Percentiles rank a stretch among this genome's conserved stretches.
phyloP scores from a whole-genome alignment of 2,888 invertebrate genomes.

The Lasioglossum vierecki region DNA sequence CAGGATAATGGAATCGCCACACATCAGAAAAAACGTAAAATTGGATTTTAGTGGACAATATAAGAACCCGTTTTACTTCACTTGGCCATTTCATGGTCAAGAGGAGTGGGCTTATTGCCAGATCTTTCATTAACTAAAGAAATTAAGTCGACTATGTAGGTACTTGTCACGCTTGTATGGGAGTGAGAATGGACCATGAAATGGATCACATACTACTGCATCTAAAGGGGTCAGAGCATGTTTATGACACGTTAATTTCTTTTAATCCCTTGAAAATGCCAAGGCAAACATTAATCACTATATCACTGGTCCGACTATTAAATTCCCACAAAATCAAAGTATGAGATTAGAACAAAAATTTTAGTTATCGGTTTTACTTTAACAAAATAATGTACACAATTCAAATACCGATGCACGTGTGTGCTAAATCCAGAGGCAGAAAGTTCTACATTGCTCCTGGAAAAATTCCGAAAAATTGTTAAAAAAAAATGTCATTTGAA shows the following conservation, averaged over 20 bases:
- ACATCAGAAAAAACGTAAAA: neutral
- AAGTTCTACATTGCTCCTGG: neutral
- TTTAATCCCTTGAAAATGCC: neutral
- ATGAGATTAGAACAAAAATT: no score
- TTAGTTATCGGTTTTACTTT: neutral
- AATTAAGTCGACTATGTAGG: neutral
- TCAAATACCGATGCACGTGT: neutral
- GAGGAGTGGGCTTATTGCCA: neutral
- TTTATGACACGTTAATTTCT: neutral
- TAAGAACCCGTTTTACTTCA: neutral
- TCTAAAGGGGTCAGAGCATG: neutral
- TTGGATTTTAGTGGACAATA: neutral
- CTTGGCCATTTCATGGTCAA: neutral
- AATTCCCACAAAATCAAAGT: neutral
- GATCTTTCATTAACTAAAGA: neutral
- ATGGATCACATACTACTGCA: neutral
- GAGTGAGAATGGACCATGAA: neutral
- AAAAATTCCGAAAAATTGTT: neutral
- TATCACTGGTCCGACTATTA: neutral
- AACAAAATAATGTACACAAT: neutral
- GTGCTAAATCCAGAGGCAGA: neutral
- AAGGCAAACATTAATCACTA: neutral
- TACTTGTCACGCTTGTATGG: neutral
- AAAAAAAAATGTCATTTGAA: neutral
- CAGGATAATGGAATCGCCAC: neutral